Evolutionary conservation across 2,888 invertebrate genomes (phyloP).

Genomic region (Apeira syringaria): DNA sequence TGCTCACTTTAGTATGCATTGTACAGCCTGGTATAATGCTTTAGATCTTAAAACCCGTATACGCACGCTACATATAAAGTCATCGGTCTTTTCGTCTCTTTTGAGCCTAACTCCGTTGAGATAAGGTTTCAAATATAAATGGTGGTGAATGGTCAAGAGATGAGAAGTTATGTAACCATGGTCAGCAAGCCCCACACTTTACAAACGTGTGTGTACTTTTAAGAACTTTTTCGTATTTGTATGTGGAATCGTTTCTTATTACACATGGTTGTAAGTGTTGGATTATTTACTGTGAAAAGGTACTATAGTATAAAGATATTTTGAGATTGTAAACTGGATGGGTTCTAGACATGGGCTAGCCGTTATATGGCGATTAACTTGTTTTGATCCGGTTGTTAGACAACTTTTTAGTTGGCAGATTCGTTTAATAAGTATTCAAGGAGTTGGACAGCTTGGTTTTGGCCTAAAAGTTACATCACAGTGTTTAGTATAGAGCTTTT

Average conservation of each 20-base stretch:
- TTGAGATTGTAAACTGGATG: not conserved
- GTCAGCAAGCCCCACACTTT: constrained; percentile 6
- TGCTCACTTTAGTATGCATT: constrained; percentile 1
- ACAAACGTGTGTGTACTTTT: not conserved
- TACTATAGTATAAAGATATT: not conserved
- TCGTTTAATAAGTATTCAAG: not conserved
- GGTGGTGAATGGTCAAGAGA: constrained; percentile 9
- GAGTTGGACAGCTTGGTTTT: not conserved
- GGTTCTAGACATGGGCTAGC: constrained; percentile 15
- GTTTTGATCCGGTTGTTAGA: constrained; percentile 7
- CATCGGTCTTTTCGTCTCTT: not conserved
- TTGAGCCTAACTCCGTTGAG: constrained; percentile 2
- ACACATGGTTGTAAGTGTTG: not conserved
- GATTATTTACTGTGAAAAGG: not conserved
- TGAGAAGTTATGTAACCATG: constrained; percentile 16
- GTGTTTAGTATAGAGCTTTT: no score
- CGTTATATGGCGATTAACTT: constrained; percentile 14
- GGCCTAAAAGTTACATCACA: not conserved
- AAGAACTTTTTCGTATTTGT: constrained; percentile 1
- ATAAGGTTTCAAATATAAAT: constrained; percentile 6
- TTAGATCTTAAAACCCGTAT: not conserved
- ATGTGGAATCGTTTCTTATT: not conserved
- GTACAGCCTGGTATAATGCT: not conserved
- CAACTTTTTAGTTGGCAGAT: constrained; percentile 6
- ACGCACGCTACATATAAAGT: not conserved